phyloP scores from a whole-genome alignment of 2,113 vertebrate species.

The Daphoenositta chrysoptera region DNA sequence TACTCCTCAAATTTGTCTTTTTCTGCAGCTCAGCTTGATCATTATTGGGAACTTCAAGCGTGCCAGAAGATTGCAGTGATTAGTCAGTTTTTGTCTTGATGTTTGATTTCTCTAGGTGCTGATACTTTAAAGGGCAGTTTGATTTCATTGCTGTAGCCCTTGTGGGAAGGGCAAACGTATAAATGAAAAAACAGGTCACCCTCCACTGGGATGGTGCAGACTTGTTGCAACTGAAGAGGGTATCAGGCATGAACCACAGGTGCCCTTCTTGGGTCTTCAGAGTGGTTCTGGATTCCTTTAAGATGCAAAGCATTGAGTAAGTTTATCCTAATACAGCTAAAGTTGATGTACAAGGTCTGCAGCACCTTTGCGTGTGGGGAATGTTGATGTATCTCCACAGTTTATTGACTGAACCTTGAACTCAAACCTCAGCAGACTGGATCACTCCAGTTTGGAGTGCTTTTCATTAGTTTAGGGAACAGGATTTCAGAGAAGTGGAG shows the following conservation, averaged over 20 bases:
- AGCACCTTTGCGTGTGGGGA: fast-evolving
- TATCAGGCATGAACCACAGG: background rate
- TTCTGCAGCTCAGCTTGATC: background rate
- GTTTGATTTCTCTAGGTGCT: background rate
- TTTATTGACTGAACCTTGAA: background rate
- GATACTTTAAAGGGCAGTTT: background rate
- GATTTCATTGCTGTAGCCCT: background rate
- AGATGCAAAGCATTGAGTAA: background rate
- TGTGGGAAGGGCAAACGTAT: background rate
- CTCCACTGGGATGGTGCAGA: background rate
- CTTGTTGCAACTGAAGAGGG: background rate
- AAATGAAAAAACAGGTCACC: background rate
- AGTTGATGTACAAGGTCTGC: background rate
- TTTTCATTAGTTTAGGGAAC: background rate
- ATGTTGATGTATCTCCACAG: background rate
- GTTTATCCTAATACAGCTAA: background rate
- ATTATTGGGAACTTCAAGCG: background rate
- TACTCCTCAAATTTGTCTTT: background rate
- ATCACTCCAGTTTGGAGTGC: background rate
- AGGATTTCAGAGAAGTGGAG: background rate
- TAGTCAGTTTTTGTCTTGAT: background rate
- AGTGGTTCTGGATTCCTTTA: background rate
- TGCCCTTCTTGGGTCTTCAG: background rate
- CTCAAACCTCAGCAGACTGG: background rate
- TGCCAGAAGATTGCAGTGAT: background rate